Base-by-base conservation (phyloP, 2,113 vertebrate genomes). In the Melozone crissalis region DNA sequence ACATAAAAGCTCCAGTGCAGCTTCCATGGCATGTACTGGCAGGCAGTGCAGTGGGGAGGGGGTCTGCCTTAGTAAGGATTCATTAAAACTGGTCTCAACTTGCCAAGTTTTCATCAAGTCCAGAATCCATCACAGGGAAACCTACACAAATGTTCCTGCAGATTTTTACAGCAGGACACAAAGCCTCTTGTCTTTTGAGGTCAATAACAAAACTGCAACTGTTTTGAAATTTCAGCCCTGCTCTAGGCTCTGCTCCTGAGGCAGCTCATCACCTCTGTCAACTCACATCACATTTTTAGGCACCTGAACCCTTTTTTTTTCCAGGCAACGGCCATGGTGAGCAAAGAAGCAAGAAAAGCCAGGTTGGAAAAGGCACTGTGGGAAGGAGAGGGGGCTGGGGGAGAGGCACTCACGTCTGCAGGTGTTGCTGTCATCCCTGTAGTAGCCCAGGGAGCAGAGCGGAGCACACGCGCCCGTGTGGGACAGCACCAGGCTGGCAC, bases 361-460 rank as follows among this genome's bases (percentile, higher is more conserved):
- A 84, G 1, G 51, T 37, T 0, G 0, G 43, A 11, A 43, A 61
- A 39, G 2, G n/a, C 30, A 10, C 0, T 7, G 43, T 4, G 71
- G 47, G 5, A 28, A 68, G 80, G n/a, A 63, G 79, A 58, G 43
- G 2, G 1, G 39, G 61, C 39, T 11, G 23, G 51, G 72, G 66
- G 39, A 44, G 51, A 73, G 39, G 54, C 54, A 97, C 98, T 95
- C 96, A 99, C 99, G 89, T 78, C 97, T 98, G 94, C 99, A 99
- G 85, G 93, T 79, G 10, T 61, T 84, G 44, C 91, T 94, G 11
- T 96, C 96, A 24, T 98, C 98, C 30, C 93, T 97, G 89, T 98
- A 99, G 97, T 98, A 98, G 18, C 99, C 99, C 1, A 82, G 92
- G 22, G 97, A 98, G 61, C 99, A 99, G 89, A 15, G 49, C 2